phyloP scores from a whole-genome alignment of 2,888 invertebrate species.

The Caprella mutica region DNA sequence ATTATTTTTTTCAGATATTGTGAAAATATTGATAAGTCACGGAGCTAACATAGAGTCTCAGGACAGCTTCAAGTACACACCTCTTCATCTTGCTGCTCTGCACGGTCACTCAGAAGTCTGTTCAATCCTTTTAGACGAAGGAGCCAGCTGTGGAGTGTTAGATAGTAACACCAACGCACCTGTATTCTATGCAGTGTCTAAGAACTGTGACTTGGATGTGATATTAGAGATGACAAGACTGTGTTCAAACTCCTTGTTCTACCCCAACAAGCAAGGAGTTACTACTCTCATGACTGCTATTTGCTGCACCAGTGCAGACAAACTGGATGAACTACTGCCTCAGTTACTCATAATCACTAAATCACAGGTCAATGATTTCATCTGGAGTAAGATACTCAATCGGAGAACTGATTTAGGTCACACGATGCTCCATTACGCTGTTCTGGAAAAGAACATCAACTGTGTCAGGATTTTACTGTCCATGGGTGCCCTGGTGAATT shows the following conservation, averaged over 20 bases:
- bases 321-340: slow-evolving; percentile 12
- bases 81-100: slow-evolving; percentile 19
- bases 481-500: slow-evolving; percentile 35
- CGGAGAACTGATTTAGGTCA: slow-evolving; percentile 30
- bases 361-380: slow-evolving; percentile 8
- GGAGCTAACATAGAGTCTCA: slow-evolving; percentile 15
- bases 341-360: slow-evolving; percentile 14
- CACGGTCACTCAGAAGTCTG: slow-evolving; percentile 16
- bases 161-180: slow-evolving; percentile 23
- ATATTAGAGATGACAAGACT: slow-evolving; percentile 10
- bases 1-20: slow-evolving; percentile 17
- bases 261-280: slow-evolving; percentile 12
- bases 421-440: slow-evolving; percentile 37
- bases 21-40: slow-evolving; percentile 17
- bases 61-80: slow-evolving; percentile 17
- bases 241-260: slow-evolving; percentile 11
- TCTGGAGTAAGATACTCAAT: slow-evolving; percentile 11
- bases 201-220: slow-evolving; percentile 12
- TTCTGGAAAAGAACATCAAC: slow-evolving; percentile 29
- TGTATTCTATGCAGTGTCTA: slow-evolving; percentile 25
- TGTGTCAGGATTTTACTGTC: slow-evolving; percentile 34
- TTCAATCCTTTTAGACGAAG: slow-evolving; percentile 9
- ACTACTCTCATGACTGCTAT: slow-evolving; percentile 21
- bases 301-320: slow-evolving; percentile 15
- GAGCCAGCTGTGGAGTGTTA: slow-evolving; percentile 2